These are phyloP conservation scores for Bicyclus anynana DNA, from an alignment of 1,140 invertebrate genomes.

Conservation along the genomic window DNA sequence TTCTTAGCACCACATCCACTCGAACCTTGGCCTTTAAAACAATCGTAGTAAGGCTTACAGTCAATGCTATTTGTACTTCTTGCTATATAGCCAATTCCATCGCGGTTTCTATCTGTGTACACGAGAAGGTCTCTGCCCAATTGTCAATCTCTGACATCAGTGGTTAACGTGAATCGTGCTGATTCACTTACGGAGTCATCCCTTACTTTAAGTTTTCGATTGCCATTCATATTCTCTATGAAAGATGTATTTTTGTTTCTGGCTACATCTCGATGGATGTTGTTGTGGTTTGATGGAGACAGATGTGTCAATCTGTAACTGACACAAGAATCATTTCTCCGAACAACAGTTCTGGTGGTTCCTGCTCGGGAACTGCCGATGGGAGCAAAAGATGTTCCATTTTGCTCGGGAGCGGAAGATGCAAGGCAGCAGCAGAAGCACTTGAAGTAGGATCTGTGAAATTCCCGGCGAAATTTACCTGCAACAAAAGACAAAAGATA, in stretches of 20 bases:
- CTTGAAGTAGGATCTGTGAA: slow-evolving; percentile 74
- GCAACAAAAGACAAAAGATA: slow-evolving; percentile 44
- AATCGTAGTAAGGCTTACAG: slow-evolving; percentile 66
- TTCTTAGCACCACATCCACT: slow-evolving; percentile 29
- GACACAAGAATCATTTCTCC: slow-evolving; percentile 66
- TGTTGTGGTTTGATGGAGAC: slow-evolving; percentile 68
- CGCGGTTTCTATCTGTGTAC: slow-evolving; percentile 43
- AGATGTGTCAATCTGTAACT: slow-evolving; percentile 69
- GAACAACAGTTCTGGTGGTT: slow-evolving; percentile 54
- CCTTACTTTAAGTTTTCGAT: slow-evolving; percentile 47
- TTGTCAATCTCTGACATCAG: slow-evolving; percentile 69
- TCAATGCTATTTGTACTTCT: slow-evolving; percentile 60
- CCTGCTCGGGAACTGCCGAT: slow-evolving; percentile 58
- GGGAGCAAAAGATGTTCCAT: slow-evolving; percentile 60
- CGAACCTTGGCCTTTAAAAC: slow-evolving; percentile 47
- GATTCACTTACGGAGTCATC: slow-evolving; percentile 71
- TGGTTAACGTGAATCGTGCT: slow-evolving; percentile 60
- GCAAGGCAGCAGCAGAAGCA: slow-evolving; percentile 67
- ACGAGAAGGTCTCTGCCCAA: slow-evolving; percentile 46
- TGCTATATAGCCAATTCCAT: slow-evolving; percentile 53
- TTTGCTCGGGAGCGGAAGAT: slow-evolving; percentile 45
- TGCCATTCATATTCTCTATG: slow-evolving; percentile 70
- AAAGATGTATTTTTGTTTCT: slow-evolving; percentile 67
- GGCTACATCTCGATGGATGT: slow-evolving; percentile 52
- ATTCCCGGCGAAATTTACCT: slow-evolving; percentile 76